Conservation (phyloP, 2,888 invertebrate genomes). For the Pyrrhosoma nymphula region DNA sequence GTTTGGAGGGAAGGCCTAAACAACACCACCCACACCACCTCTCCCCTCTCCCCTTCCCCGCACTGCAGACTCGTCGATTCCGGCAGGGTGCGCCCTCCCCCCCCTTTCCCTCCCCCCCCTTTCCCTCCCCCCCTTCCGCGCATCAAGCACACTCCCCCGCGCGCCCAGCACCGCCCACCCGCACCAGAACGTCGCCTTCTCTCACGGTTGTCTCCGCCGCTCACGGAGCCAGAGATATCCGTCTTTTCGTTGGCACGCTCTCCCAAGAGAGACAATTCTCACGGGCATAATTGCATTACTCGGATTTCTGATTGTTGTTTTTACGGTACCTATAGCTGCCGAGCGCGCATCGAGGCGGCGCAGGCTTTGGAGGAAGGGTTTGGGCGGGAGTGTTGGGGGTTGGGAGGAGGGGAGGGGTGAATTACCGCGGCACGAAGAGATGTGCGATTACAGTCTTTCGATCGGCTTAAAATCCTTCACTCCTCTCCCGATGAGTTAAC, state of each 20-base stretch:
- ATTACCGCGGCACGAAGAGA: background rate
- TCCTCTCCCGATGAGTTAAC: background rate
- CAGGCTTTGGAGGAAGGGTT: background rate
- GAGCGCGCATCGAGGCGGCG: background rate
- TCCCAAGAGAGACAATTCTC: background rate
- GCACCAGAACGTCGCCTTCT: background rate
- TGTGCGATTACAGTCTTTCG: slow-evolving; percentile 24
- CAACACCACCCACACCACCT: background rate
- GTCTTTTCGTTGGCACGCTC: background rate
- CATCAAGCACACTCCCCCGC: background rate
- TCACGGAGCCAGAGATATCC: background rate
- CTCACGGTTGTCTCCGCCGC: background rate
- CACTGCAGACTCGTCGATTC: background rate
- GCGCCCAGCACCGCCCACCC: too few relatives aligned
- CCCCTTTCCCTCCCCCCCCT: background rate
- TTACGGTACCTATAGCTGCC: background rate
- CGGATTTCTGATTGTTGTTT: slow-evolving; percentile 47
- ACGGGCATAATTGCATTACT: slow-evolving; percentile 39
- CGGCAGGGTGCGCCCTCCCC: background rate
- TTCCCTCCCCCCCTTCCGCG: background rate
- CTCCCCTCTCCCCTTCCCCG: background rate
- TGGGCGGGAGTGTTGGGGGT: background rate
- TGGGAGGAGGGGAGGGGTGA: background rate
- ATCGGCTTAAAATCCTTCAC: background rate
- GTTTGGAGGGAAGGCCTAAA: background rate